These are phyloP conservation scores for Zeus faber DNA, from an alignment of 2,113 vertebrate genomes.

Conservation along the genomic window DNA sequence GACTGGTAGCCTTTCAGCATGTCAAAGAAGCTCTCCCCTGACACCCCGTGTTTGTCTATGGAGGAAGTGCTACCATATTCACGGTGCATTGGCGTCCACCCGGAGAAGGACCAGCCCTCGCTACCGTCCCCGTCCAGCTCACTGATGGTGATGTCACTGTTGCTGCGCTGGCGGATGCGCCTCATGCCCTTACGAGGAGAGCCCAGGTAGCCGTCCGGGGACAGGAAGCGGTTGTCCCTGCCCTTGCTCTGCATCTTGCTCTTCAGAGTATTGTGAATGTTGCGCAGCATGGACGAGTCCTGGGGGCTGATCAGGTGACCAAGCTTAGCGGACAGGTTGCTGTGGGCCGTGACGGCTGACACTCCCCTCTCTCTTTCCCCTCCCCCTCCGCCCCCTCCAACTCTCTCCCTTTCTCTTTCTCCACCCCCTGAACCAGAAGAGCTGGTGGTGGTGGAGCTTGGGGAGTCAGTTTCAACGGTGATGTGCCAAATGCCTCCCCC, in stretches of 20 bases:
- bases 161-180: constrained; percentile 94
- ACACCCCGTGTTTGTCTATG: constrained; percentile 95
- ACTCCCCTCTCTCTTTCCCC: constrained; percentile 30
- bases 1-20: constrained; percentile 95
- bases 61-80: constrained; percentile 98
- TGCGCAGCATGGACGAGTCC: constrained; percentile 96
- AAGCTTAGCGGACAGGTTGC: constrained; percentile 82
- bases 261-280: constrained; percentile 95
- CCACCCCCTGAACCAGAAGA: constrained; percentile 69
- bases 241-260: constrained; percentile 87
- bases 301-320: constrained; percentile 89
- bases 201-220: constrained; percentile 91
- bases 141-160: constrained; percentile 97
- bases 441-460: constrained; percentile 75
- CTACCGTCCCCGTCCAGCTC: constrained; percentile 93
- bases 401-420: constrained; percentile 37
- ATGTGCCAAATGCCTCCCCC: constrained; percentile 79
- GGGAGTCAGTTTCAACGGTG: constrained; percentile 80
- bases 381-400: constrained; percentile 38
- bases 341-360: constrained; percentile 65
- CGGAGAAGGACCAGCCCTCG: constrained; percentile 95
- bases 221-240: constrained; percentile 93
- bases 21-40: constrained; percentile 95
- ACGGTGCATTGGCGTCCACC: constrained; percentile 91
- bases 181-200: constrained; percentile 94